Conservation (phyloP, 2,113 vertebrate species). For the Thalassarche chlororhynchos region DNA sequence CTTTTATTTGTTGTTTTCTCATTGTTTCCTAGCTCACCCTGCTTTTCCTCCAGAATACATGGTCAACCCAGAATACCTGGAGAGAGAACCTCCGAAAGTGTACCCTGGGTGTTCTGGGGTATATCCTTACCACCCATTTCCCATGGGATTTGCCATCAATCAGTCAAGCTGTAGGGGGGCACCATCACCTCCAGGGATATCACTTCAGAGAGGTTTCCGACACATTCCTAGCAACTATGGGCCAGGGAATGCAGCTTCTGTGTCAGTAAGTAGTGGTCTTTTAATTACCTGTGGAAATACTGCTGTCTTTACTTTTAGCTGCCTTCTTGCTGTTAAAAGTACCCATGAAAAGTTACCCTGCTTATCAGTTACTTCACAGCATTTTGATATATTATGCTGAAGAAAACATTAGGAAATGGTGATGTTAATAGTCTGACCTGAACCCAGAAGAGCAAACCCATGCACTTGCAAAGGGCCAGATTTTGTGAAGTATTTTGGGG, state of each 20-base stretch:
- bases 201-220: constrained; percentile 65
- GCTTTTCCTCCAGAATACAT: constrained; percentile 36
- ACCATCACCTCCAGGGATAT: constrained; percentile 9
- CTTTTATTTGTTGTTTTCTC: neutral
- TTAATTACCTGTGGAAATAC: neutral
- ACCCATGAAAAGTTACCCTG: neutral
- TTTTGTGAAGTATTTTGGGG: neutral
- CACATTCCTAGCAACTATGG: constrained; percentile 47
- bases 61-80: constrained; percentile 60
- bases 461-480: neutral
- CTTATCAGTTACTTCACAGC: neutral
- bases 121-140: constrained; percentile 64
- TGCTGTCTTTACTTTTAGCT: neutral
- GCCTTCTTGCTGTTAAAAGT: neutral
- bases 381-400: neutral
- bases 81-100: constrained; percentile 68
- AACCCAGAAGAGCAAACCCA: neutral
- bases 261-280: constrained; percentile 45
- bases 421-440: neutral
- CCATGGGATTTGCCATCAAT: constrained; percentile 63
- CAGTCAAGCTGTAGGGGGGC: constrained; percentile 52
- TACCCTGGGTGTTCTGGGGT: constrained; percentile 65
- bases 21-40: constrained; percentile 25
- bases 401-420: neutral
- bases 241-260: constrained; percentile 37